Evolutionary conservation across 2,113 vertebrate species (phyloP), one percentile per base, ranked within the genome.

Genomic region (Nettapus auritus): DNA sequence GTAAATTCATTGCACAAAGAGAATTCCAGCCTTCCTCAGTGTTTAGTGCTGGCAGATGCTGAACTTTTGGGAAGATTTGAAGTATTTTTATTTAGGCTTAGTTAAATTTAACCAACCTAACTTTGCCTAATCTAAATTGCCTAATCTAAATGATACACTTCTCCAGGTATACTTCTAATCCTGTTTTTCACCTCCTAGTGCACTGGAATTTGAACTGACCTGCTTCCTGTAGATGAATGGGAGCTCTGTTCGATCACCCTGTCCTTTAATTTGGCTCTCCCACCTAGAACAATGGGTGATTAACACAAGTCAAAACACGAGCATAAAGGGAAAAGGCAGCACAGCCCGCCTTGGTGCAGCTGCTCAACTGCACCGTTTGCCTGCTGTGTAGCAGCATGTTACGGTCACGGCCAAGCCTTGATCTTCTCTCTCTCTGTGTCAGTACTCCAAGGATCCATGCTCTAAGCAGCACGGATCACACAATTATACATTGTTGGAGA

Each of bases 201-300:
- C 68, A 2, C 48, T 44, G 76, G 79, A 79, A 93, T 95, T 94
- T 86, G 66, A 59, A 28, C 71, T 91, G 89, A 96, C 95, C 95
- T 70, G 82, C 83, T 95, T 62, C 48, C 62, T 53, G 69, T 60
- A 8, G 88, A 71, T 95, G 91, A 94, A 90, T 33, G 53, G 77
- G 74, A 84, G 38, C 55, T 81, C 86, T 42, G 3, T 92, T 78
- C 38, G 36, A 89, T 88, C 90, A 67, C 63, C 87, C 67, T 12
- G 87, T 84, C 76, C 89, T 93, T 95, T 95, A 97, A 95, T 96
- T 96, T 93, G 79, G 88, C 90, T 96, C 89, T 96, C 93, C 89
- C 96, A 95, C 93, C 95, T 96, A 96, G 96, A 97, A 94, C 96
- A 97, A 96, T 96, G 94, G 92, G 85, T 90, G 96, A 96, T 97